Base-by-base conservation (phyloP, 37 sponge, comb jelly and placozoan genomes). In the Corticium candelabrum region DNA sequence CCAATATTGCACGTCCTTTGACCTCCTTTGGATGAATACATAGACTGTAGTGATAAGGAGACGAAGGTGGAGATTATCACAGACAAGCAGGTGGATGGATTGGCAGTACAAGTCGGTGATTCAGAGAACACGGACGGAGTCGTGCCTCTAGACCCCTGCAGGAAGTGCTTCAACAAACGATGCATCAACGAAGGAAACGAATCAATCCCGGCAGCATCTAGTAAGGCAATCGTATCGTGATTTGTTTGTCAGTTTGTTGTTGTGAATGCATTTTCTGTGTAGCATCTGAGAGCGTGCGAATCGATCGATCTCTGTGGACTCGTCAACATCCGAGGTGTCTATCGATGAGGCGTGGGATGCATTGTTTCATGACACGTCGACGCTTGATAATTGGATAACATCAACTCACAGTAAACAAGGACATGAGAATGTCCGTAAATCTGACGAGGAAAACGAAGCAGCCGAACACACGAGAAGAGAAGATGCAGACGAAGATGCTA, bases 1-100 rank as follows among this genome's bases (percentile, higher is more conserved):
- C 68, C 72, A 7, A 40, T 74, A 27, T 85, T 85, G 75, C 79
- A 68, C 21, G 77, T 77, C 5, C 86, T 86, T 36, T 85, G 86
- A 30, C 90, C 90, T 37, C 86, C 88, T n/a, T 21, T 21, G 11
- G 11, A 50, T 50, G 62, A 50, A 27, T 21, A 50, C 11, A 21
- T 27, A 21, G 62, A 50, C 62, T 50, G 15, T 11, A 50, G 62
- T 21, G 21, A 21, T 50, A 21, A 50, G 15, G 62, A 50, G n/a
- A n/a, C n/a, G n/a, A n/a, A n/a, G n/a, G n/a, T n/a, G n/a, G n/a
- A n/a, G n/a, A n/a, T n/a, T n/a, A n/a, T n/a, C n/a, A n/a, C n/a
- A n/a, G n/a, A n/a, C n/a, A n/a, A n/a, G n/a, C n/a, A n/a, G n/a
- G n/a, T n/a, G n/a, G n/a, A n/a, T n/a, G n/a, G n/a, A n/a, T n/a